A percentile compares a stretch with the other conserved stretches of the same genome.
Evolutionary conservation across 53 echinoderm and acorn worm species (phyloP).

Genomic region (Hippasteria phrygiana): DNA sequence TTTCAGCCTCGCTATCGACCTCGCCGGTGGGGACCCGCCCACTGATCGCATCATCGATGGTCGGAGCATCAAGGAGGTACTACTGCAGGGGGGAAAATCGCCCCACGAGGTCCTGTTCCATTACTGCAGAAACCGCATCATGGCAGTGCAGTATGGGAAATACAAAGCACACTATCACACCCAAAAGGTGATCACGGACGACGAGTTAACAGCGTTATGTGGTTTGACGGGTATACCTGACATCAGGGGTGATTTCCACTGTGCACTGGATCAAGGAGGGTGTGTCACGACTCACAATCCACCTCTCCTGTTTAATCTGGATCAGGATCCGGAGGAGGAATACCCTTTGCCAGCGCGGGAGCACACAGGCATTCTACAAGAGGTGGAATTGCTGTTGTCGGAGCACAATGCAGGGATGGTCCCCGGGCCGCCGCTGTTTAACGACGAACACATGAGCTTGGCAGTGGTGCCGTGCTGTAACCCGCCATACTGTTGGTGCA

Average conservation of each 20-base stretch:
- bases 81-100: conserved; percentile 45
- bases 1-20: conserved; percentile 78
- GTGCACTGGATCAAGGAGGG: conserved; percentile 43
- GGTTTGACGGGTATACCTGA: conserved; percentile 63
- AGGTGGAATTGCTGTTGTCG: conserved; percentile 40
- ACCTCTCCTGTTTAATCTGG: conserved; percentile 81
- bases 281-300: conserved; percentile 71
- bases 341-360: conserved; percentile 66
- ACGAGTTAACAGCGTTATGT: conserved; percentile 39
- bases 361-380: conserved; percentile 46
- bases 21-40: conserved; percentile 75
- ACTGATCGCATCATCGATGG: conserved; percentile 81
- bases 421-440: conserved; percentile 68
- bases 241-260: conserved; percentile 4
- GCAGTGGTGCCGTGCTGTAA: conserved; percentile 84
- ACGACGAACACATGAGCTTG: neutral
- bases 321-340: conserved; percentile 80
- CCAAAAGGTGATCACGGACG: conserved; percentile 30
- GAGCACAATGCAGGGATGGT: conserved; percentile 68
- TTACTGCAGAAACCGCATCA: conserved; percentile 76
- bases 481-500: conserved; percentile 93
- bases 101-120: conserved; percentile 74
- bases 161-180: conserved; percentile 81
- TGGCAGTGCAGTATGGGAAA: conserved; percentile 76
- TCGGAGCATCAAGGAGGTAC: conserved; percentile 67